A percentile compares a stretch with the other conserved stretches of the same genome.
phyloP scores from a whole-genome alignment of 1,140 invertebrate species.

The Brachystomella parvula region DNA sequence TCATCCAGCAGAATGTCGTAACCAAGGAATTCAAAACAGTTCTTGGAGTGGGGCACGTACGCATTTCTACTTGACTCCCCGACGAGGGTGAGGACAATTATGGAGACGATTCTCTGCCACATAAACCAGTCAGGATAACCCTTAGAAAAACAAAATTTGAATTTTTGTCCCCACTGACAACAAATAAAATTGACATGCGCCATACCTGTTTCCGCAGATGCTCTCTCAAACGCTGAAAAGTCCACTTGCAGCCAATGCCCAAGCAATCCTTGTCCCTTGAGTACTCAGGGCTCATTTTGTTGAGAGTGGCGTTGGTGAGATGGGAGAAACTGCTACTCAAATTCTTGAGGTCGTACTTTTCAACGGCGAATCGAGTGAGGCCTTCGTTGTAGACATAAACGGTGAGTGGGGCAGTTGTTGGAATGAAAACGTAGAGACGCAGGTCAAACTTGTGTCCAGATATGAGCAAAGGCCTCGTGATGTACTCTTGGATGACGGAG shows the following conservation, averaged over 20 bases:
- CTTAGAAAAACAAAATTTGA: no score
- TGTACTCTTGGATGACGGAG: constrained; percentile 66
- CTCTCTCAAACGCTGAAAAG: constrained; percentile 66
- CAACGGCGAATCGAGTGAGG: constrained; percentile 71
- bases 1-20: constrained; percentile 84
- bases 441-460: constrained; percentile 82
- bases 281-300: constrained; percentile 69
- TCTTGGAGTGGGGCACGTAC: constrained; percentile 40
- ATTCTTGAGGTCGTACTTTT: constrained; percentile 74
- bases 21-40: constrained; percentile 88
- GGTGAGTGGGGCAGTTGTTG: constrained; percentile 69
- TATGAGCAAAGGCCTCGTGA: constrained; percentile 73
- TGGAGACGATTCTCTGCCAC: constrained; percentile 65
- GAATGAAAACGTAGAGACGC: constrained; percentile 73
- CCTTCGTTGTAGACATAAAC: constrained; percentile 76
- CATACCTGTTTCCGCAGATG: no score
- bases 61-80: constrained; percentile 17
- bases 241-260: constrained; percentile 69
- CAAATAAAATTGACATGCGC: no score
- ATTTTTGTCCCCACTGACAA: no score
- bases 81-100: constrained; percentile 62
- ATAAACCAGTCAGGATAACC: constrained; percentile 60
- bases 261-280: constrained; percentile 68
- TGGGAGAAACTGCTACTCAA: constrained; percentile 79
- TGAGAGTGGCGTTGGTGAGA: constrained; percentile 79